Percentiles rank a stretch among this genome's conserved stretches.
Evolutionary conservation across 1,140 invertebrate species (phyloP).

Genomic region (Goniozus legneri): DNA sequence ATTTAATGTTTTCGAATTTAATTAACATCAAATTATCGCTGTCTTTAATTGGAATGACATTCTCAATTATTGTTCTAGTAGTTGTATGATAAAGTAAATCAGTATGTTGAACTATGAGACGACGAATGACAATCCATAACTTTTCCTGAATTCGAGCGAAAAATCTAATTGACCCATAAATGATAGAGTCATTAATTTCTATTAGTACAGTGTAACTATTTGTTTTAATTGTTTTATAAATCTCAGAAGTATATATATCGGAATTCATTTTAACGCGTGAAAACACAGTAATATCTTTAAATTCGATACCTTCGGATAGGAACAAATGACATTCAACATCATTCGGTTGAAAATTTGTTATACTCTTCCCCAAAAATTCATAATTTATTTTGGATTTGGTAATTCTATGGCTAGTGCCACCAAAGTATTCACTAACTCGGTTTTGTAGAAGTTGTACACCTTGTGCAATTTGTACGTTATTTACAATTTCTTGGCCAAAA

Average conservation of each 20-base stretch:
- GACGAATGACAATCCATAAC: slow-evolving; percentile 9
- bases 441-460: slow-evolving; percentile 14
- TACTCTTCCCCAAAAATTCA: slow-evolving; percentile 1
- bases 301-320: neutral
- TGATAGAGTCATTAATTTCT: neutral
- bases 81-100: slow-evolving; percentile 7
- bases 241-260: slow-evolving; percentile 19
- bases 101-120: slow-evolving; percentile 12
- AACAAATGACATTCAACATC: slow-evolving; percentile 2
- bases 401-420: neutral
- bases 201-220: slow-evolving; percentile 20
- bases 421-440: neutral
- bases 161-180: slow-evolving; percentile 14
- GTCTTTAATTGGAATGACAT: slow-evolving; percentile 1
- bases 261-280: slow-evolving; percentile 12
- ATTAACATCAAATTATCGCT: neutral
- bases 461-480: slow-evolving; percentile 16
- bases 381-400: neutral
- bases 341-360: slow-evolving; percentile 1
- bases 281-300: slow-evolving; percentile 11
- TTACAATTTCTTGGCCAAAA: slow-evolving; percentile 23
- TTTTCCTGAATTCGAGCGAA: slow-evolving; percentile 11
- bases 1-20: neutral
- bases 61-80: neutral
- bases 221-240: slow-evolving; percentile 21